Evolutionary conservation across 1,140 invertebrate species (phyloP), one percentile per base, ranked within the genome.

Genomic region (Heliconius congener): DNA sequence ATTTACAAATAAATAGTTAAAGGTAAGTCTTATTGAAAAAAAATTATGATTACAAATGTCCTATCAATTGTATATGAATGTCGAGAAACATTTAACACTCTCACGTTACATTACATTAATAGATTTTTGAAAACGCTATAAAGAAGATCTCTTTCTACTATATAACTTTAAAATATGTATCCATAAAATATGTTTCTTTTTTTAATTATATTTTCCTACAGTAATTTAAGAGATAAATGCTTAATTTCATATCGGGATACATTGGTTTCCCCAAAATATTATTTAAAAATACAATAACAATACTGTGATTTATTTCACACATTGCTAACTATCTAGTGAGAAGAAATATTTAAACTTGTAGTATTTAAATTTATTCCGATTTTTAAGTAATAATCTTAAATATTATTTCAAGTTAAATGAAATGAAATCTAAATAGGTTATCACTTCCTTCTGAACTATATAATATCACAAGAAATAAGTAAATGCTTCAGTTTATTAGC

Each of bases 381-480:
- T 66, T 66, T 27, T 66, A 66, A 66, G 13, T 13, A 27, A 66
- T 30, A 66, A 16, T 52, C 50, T 19, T 27, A 66, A 27, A 1
- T 27, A 13, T 30, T 0, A 6, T 27, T 27, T 66, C 13, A 1
- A 13, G 11, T n/a, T 66, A 66, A 30, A 23, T 16, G 11, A 66
- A 66, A 9, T 66, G 60, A 66, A 9, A 66, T 66, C 1, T 66
- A 16, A 13, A 6, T 27, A 66, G 3, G 9, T 30, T 27, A 27
- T 30, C 30, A 66, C 23, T 11, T 27, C 9, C 11, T 27, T 66
- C n/a, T 30, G 27, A 66, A 66, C 23, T 66, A 13, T 30, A 66
- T 27, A 19, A 66, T 66, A 66, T 66, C 60, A 66, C 60, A 66
- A 27, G 60, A 66, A 30, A 66, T 66, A 66, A 66, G 60, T 66